phyloP scores from a whole-genome alignment of 2,113 vertebrate species.

The Apodemus speciosus region DNA sequence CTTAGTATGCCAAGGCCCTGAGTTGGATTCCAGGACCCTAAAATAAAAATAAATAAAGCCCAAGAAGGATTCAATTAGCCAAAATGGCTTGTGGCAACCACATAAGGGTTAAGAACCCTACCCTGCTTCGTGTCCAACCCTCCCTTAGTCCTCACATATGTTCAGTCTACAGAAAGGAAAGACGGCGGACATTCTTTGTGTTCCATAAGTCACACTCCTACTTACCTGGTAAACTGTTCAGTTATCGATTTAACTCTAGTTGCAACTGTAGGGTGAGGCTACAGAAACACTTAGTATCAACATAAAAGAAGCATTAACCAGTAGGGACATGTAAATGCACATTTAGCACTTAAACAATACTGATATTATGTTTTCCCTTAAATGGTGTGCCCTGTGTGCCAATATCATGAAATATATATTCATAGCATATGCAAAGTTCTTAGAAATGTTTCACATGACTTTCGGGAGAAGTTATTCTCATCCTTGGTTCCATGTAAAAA shows the following conservation, averaged over 20 bases:
- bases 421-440: conserved; percentile 29
- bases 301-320: background rate
- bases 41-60: background rate
- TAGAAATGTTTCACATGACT: background rate
- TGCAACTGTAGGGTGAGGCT: background rate
- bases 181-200: conserved; percentile 2
- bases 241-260: background rate
- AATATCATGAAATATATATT: conserved; percentile 18
- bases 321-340: background rate
- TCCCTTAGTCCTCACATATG: background rate
- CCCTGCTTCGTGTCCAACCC: background rate
- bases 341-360: background rate
- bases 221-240: background rate
- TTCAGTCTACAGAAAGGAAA: conserved; percentile 16
- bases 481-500: conserved; percentile 5
- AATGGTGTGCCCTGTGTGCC: background rate
- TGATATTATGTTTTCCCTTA: background rate
- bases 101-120: background rate
- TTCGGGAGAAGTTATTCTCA: conserved; percentile 19
- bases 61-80: background rate
- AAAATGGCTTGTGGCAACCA: background rate
- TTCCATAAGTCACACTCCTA: background rate
- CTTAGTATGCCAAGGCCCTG: background rate
- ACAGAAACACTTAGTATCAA: background rate
- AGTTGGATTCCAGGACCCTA: background rate